These are phyloP conservation scores for Zaprionus nigranus DNA, from an alignment of 1,140 invertebrate genomes.

Conservation along the genomic window DNA sequence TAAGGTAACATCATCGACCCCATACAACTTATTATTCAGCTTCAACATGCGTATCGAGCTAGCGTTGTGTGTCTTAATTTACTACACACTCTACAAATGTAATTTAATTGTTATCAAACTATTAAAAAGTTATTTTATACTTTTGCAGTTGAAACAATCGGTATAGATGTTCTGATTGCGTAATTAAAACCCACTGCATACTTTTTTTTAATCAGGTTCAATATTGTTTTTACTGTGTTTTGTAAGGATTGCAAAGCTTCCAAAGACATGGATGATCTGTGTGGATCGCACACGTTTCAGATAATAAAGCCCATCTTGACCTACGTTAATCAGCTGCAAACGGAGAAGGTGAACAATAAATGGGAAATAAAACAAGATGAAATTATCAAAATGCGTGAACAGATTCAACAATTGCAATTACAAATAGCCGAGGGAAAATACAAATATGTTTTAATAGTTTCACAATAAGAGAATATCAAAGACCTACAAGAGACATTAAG, in stretches of 20 bases:
- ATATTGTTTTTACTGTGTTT: not conserved
- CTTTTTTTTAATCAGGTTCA: not conserved
- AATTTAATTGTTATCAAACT: no score
- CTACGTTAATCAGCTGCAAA: not conserved
- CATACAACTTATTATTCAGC: no score
- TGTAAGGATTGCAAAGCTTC: not conserved
- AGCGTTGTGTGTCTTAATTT: no score
- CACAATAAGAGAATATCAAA: not conserved
- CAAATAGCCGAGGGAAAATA: not conserved
- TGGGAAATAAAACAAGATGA: not conserved
- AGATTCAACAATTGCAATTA: not conserved
- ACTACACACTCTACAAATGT: no score
- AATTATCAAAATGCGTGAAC: not conserved
- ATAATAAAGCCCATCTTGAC: not conserved
- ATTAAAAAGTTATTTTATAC: no score
- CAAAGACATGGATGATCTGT: not conserved
- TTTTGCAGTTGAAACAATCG: no score
- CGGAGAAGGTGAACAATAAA: not conserved
- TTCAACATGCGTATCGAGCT: no score
- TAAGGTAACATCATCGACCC: no score
- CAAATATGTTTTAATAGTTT: not conserved
- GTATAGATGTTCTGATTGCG: no score
- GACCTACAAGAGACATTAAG: not conserved
- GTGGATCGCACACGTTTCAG: not conserved
- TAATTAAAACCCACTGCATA: no score